phyloP scores from a whole-genome alignment of 1,140 invertebrate genomes.

The Diplogasteroides magnus region DNA sequence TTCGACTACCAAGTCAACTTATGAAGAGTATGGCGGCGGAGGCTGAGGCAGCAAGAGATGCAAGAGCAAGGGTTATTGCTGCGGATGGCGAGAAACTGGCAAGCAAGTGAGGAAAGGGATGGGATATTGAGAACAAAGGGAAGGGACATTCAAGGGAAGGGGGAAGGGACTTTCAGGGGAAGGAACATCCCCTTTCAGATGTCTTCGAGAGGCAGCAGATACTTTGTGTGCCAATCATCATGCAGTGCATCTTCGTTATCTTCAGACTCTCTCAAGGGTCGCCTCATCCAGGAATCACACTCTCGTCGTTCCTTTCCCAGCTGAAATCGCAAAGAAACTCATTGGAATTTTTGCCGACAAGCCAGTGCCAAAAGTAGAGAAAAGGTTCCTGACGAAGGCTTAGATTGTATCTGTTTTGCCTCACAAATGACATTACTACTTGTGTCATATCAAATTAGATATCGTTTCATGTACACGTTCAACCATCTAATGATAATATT shows the following conservation, averaged over 20 bases:
- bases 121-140: no score
- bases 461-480: no score
- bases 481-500: no score
- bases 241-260: conserved; percentile 50
- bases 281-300: conserved; percentile 62
- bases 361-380: no score
- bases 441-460: no score
- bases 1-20: conserved; percentile 73
- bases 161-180: conserved; percentile 3
- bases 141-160: no score
- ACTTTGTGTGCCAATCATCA: conserved; percentile 65
- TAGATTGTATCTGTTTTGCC: no score
- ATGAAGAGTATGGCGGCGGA: conserved; percentile 78
- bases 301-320: conserved; percentile 53
- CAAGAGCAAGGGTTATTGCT: conserved; percentile 63
- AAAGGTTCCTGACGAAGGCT: no score
- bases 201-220: conserved; percentile 79
- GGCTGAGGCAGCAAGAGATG: conserved; percentile 76
- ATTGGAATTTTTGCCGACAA: not conserved
- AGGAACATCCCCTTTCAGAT: conserved; percentile 60
- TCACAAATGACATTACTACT: no score
- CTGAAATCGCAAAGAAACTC: conserved; percentile 28
- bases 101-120: conserved; percentile 59
- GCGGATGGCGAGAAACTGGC: conserved; percentile 75
- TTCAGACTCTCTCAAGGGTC: conserved; percentile 59